Conservation (phyloP, 2,113 vertebrate species). For the Syrrhaptes paradoxus region DNA sequence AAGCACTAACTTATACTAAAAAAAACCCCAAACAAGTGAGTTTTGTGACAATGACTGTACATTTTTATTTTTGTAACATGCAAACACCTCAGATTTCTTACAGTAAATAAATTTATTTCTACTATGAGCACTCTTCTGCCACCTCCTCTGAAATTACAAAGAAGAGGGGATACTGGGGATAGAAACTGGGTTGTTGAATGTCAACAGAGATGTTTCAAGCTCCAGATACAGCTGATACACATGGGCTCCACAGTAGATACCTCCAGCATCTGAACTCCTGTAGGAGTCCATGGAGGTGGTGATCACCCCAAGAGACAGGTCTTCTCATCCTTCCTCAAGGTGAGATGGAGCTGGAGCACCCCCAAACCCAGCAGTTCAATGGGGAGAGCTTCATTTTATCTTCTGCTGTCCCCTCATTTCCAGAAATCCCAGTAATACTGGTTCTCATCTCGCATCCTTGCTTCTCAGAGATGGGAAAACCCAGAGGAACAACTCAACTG, state of each 20-base stretch:
- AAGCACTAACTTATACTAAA: conserved; percentile 57
- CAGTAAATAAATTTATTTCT: conserved; percentile 51
- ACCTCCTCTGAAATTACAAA: background rate
- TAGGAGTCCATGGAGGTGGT: background rate
- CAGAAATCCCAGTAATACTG: background rate
- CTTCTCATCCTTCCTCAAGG: background rate
- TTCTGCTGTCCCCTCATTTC: background rate
- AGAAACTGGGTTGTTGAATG: background rate
- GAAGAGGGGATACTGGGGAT: background rate
- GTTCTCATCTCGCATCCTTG: background rate
- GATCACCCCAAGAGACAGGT: background rate
- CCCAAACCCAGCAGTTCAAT: background rate
- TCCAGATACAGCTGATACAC: background rate
- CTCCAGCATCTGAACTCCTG: background rate
- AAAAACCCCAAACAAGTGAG: background rate
- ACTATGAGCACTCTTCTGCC: background rate
- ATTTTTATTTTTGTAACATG: conserved; percentile 68
- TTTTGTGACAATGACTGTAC: conserved; percentile 7
- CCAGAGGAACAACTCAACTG: background rate
- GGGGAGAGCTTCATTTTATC: background rate
- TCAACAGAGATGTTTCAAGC: background rate
- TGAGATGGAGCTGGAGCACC: background rate
- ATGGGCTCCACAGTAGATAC: background rate
- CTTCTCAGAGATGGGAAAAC: background rate
- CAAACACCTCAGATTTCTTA: background rate